Evolutionary conservation across 2,797 vertebrate species (phyloP), one percentile per base, ranked within the genome.

Genomic region (Falco novaeseelandiae): DNA sequence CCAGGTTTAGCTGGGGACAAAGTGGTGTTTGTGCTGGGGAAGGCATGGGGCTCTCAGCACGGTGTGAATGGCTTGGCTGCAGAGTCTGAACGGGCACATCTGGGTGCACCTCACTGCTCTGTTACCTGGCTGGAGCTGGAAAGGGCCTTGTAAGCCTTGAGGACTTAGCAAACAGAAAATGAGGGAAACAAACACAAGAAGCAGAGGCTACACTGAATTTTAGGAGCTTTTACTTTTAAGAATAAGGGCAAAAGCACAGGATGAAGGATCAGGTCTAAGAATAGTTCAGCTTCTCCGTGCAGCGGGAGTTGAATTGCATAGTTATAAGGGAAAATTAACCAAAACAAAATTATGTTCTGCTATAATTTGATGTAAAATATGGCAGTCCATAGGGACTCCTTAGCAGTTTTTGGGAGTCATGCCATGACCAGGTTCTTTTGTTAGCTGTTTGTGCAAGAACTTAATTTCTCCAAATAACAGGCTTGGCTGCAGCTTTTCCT

Each of bases 361-460:
- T 94, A 14, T 90, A 94, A 95, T 96, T 94, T 87, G 17, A n/a
- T 79, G 51, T 89, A 71, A 88, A 93, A 93, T 90, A 59, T 6
- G 46, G 73, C 36, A 94, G 29, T 26, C 66, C 2, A 1, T 15
- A 80, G n/a, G 62, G 19, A 42, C 49, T 83, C 40, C 44, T 51
- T 22, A 44, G 63, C 6, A 32, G 19, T 20, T 87, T 72, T 58
- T 13, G 29, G 85, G 83, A 95, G 36, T 8, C 3, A 5, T 59
- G 67, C 70, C 63, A 66, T 0, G 7, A 49, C 62, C 51, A 58
- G 55, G 29, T 92, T 89, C 63, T 90, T 95, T 70, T 91, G 87
- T 88, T 93, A 90, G 87, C 69, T 66, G 27, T 70, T 91, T 79
- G 58, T 70, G 23, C 55, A 80, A 32, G 66, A 93, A 49, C 55